phyloP scores from a whole-genome alignment of 2,888 invertebrate genomes.

The Coleophora deauratella region DNA sequence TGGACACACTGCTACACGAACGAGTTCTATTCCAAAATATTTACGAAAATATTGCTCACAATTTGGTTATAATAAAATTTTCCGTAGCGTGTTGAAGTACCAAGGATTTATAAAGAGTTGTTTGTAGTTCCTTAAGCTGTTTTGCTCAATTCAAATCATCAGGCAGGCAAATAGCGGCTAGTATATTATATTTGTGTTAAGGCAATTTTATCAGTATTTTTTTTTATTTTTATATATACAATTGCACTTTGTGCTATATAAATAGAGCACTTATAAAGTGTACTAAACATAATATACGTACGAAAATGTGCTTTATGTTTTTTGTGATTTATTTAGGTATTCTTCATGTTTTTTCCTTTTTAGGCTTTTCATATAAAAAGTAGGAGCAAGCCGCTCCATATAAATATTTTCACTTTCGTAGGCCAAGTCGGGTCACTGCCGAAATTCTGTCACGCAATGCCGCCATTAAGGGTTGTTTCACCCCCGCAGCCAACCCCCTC shows the following conservation, averaged over 20 bases:
- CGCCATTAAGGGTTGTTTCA: conserved; percentile 68
- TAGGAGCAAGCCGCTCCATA: conserved; percentile 35
- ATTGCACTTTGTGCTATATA: too few species aligned
- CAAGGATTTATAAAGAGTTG: conserved; percentile 35
- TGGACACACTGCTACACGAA: conserved; percentile 43
- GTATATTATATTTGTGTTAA: too few species aligned
- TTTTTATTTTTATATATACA: too few species aligned
- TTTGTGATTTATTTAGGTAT: too few species aligned
- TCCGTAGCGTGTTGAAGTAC: conserved; percentile 40
- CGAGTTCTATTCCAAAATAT: conserved; percentile 62
- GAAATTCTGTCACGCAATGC: conserved; percentile 73
- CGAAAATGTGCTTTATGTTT: too few species aligned
- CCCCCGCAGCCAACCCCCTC: conserved; percentile 28
- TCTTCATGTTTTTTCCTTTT: too few species aligned
- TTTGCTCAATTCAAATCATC: too few species aligned
- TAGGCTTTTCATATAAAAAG: too few species aligned
- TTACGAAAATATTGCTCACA: conserved; percentile 69
- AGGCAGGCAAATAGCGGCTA: too few species aligned
- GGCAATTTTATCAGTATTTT: too few species aligned
- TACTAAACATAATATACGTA: too few species aligned
- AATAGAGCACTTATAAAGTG: too few species aligned
- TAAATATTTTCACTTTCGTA: conserved; percentile 69
- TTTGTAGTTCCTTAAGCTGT: conserved; percentile 21
- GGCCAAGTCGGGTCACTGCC: conserved; percentile 67
- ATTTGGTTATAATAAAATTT: conserved; percentile 69